phyloP scores from a whole-genome alignment of 2,113 vertebrate genomes.

The Ictalurus furcatus region DNA sequence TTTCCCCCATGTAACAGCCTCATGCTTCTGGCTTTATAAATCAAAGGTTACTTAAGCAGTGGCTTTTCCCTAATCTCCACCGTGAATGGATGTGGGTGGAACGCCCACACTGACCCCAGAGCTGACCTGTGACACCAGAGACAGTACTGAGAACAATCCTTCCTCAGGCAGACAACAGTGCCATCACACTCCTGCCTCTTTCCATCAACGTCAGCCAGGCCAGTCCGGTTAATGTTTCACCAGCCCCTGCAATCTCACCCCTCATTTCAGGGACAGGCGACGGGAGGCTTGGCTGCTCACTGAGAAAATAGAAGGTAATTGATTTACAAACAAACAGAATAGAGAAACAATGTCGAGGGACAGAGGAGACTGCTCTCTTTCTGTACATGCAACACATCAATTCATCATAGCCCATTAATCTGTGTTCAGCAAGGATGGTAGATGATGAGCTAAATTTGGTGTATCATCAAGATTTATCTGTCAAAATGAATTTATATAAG shows the following conservation, averaged over 20 bases:
- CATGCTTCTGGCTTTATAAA: constrained; percentile 53
- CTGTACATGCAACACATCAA: constrained; percentile 57
- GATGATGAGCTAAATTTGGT: constrained; percentile 12
- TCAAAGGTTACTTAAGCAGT: constrained; percentile 62
- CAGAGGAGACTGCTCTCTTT: constrained; percentile 58
- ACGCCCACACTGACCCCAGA: constrained; percentile 65
- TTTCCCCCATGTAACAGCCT: constrained; percentile 13
- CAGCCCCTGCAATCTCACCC: constrained; percentile 49
- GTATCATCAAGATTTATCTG: background rate
- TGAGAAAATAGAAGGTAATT: constrained; percentile 67
- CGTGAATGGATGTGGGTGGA: constrained; percentile 56
- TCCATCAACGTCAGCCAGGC: constrained; percentile 68
- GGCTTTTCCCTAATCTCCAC: constrained; percentile 43
- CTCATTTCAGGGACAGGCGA: constrained; percentile 37
- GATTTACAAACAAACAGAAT: constrained; percentile 69
- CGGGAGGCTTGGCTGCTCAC: constrained; percentile 65
- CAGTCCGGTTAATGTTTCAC: constrained; percentile 75
- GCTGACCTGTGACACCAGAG: constrained; percentile 68
- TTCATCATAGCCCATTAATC: constrained; percentile 67
- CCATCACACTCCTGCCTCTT: constrained; percentile 67
- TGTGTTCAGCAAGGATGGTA: constrained; percentile 17
- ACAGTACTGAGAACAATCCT: constrained; percentile 68
- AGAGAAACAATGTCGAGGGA: constrained; percentile 53
- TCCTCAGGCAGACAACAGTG: constrained; percentile 66
- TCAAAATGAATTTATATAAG: background rate